These are phyloP conservation scores for Papilio helenus DNA, from an alignment of 1,140 invertebrate genomes.

Conservation along the genomic window DNA sequence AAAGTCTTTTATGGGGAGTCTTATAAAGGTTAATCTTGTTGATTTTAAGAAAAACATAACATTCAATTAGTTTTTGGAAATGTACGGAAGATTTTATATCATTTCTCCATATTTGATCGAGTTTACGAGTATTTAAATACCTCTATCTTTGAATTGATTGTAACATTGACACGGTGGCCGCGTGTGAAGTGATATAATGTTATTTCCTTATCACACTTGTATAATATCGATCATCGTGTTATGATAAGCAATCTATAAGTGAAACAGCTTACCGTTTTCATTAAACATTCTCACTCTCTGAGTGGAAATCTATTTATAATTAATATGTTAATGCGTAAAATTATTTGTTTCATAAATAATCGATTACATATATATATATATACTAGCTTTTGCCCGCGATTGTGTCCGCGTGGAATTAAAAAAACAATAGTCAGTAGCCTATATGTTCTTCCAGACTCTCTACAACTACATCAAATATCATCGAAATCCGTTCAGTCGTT, in stretches of 20 bases:
- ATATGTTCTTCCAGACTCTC: too few species aligned
- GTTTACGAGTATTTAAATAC: neutral
- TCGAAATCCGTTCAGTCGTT: too few species aligned
- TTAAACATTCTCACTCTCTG: neutral
- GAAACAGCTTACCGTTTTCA: constrained; percentile 25
- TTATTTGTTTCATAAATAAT: neutral
- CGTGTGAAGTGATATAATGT: constrained; percentile 30
- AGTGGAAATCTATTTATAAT: neutral
- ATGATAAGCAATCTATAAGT: constrained; percentile 34
- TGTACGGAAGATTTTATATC: too few species aligned
- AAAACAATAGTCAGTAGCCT: too few species aligned
- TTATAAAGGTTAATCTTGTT: neutral
- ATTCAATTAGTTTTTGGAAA: too few species aligned
- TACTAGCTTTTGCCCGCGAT: too few species aligned
- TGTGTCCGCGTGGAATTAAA: too few species aligned
- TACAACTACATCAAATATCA: too few species aligned
- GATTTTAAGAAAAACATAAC: neutral
- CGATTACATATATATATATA: too few species aligned
- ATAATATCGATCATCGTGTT: constrained; percentile 36
- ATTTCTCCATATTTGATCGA: neutral
- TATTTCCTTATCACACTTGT: constrained; percentile 34
- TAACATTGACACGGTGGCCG: constrained; percentile 24
- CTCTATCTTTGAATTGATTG: constrained; percentile 21
- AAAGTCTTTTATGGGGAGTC: too few species aligned
- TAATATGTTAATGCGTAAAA: neutral